A percentile compares a stretch with the other conserved stretches of the same genome.
Evolutionary conservation across 2,113 vertebrate genomes (phyloP).

Genomic region (Eubucco bourcierii): DNA sequence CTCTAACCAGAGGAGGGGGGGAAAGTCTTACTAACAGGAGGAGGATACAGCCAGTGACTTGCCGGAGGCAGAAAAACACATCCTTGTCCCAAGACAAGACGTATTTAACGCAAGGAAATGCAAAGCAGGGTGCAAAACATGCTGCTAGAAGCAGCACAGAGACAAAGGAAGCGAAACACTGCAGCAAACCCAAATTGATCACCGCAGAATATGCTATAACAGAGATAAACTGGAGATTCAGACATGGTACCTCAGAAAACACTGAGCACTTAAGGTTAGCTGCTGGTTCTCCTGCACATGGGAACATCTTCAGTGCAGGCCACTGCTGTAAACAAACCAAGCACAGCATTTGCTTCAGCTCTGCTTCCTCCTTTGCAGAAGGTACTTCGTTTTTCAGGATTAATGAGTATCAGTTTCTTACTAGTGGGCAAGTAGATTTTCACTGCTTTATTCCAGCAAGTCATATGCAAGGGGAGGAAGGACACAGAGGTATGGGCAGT

Average conservation of each 20-base stretch:
- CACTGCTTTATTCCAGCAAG: neutral
- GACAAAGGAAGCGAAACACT: neutral
- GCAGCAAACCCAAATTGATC: neutral
- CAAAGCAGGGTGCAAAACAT: neutral
- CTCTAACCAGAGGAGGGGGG: neutral
- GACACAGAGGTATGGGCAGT: fast-evolving
- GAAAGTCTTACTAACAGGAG: neutral
- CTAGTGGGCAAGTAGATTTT: neutral
- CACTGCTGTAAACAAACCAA: neutral
- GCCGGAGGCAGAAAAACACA: constrained; percentile 20
- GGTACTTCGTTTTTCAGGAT: neutral
- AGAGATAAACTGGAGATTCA: neutral
- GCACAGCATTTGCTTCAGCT: neutral
- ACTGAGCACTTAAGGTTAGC: neutral
- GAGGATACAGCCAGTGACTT: neutral
- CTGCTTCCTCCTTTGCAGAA: neutral
- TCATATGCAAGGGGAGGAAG: neutral
- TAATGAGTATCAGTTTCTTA: neutral
- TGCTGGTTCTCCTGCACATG: neutral
- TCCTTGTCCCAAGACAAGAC: neutral
- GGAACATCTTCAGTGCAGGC: neutral
- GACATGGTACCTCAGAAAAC: neutral
- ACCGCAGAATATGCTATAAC: neutral
- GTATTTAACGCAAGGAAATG: neutral
- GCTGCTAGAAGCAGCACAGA: neutral